Evolutionary conservation across 2,888 invertebrate genomes (phyloP).

Genomic region (Microplitis manilae): DNA sequence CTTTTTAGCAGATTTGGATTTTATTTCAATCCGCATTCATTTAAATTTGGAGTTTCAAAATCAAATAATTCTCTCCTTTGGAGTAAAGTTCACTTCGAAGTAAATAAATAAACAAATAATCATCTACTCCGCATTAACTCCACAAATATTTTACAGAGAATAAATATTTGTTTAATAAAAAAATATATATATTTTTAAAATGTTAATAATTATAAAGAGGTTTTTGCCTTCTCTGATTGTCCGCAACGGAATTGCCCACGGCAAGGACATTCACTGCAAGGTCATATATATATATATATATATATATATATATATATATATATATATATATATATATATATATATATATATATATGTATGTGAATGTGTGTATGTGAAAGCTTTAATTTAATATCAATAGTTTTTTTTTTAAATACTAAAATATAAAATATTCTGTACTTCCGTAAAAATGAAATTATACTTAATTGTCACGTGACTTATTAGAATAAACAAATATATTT

Average conservation of each 20-base stretch:
- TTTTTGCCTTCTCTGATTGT: constrained; percentile 36
- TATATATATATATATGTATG: neutral
- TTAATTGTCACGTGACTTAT: constrained; percentile 14
- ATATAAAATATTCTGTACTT: neutral
- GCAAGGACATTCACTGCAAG: constrained; percentile 51
- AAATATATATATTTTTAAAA: neutral
- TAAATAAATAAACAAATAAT: too few species aligned
- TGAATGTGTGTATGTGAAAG: constrained; percentile 34
- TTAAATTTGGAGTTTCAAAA: too few species aligned
- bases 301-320: neutral
- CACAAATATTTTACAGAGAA: too few species aligned
- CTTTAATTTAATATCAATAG: neutral
- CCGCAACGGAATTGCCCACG: constrained; percentile 47
- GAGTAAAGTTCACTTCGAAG: too few species aligned
- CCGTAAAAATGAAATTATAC: neutral
- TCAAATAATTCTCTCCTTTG: too few species aligned
- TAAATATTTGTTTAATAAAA: too few species aligned
- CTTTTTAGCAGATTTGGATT: too few species aligned
- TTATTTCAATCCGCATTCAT: too few species aligned
- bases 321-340: constrained; percentile 14
- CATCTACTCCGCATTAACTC: too few species aligned
- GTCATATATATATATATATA: constrained; percentile 32
- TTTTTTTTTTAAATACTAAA: neutral
- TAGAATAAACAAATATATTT: neutral
- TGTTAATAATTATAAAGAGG: neutral